Evolutionary conservation across 2,113 vertebrate species (phyloP).

Genomic region (Bujurquina vittata): DNA sequence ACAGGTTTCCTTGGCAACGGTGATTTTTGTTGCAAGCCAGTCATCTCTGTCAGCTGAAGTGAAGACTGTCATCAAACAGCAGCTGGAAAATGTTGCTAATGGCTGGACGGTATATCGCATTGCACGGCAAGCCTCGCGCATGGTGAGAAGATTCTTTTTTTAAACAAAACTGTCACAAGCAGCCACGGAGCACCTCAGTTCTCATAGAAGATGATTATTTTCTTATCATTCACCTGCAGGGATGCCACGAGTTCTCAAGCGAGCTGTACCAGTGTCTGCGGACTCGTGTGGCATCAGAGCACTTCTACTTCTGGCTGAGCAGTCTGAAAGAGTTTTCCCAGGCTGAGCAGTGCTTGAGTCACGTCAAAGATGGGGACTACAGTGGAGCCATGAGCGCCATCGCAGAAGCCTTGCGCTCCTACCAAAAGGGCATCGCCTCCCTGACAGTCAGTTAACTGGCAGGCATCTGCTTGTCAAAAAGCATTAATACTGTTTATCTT

Average conservation of each 20-base stretch:
- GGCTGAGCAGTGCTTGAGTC: slow-evolving; percentile 91
- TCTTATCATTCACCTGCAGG: slow-evolving; percentile 71
- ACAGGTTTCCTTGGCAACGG: slow-evolving; percentile 95
- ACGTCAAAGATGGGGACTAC: slow-evolving; percentile 88
- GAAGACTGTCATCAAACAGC: slow-evolving; percentile 93
- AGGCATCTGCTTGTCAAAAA: slow-evolving; percentile 38
- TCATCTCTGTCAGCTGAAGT: slow-evolving; percentile 91
- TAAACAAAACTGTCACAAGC: neutral
- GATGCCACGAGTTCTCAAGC: slow-evolving; percentile 95
- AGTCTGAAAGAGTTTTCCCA: slow-evolving; percentile 97
- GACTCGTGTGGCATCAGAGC: slow-evolving; percentile 95
- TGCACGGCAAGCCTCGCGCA: slow-evolving; percentile 96
- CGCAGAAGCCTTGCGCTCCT: slow-evolving; percentile 91
- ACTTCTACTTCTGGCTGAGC: slow-evolving; percentile 99
- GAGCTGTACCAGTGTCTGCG: slow-evolving; percentile 95
- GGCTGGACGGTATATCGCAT: slow-evolving; percentile 98
- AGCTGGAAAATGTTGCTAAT: slow-evolving; percentile 92
- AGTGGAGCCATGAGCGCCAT: slow-evolving; percentile 91
- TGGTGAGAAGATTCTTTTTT: slow-evolving; percentile 72
- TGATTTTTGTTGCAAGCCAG: slow-evolving; percentile 98
- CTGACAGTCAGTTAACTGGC: slow-evolving; percentile 86
- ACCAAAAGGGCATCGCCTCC: slow-evolving; percentile 97
- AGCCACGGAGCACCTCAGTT: neutral
- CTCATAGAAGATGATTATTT: neutral
- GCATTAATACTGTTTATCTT: neutral